These are phyloP conservation scores for Lumbricus terrestris DNA, from an alignment of 2,888 invertebrate species.

Conservation along the genomic window DNA sequence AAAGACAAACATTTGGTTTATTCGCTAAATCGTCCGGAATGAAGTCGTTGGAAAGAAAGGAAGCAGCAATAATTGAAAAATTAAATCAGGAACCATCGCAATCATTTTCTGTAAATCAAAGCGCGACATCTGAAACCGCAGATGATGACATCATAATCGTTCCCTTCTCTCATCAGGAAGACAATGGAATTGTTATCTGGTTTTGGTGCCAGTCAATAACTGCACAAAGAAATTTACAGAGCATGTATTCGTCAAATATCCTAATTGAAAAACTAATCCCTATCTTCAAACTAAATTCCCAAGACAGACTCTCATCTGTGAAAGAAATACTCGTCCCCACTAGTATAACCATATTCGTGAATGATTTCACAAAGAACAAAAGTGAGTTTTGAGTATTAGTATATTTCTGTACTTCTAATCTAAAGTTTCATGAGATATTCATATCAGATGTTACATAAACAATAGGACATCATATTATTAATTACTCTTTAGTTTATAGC, in stretches of 20 bases:
- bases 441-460: too few species aligned
- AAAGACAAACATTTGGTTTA: neutral
- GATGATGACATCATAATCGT: neutral
- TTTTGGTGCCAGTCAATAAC: neutral
- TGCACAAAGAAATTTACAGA: neutral
- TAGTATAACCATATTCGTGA: neutral
- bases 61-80: neutral
- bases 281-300: neutral
- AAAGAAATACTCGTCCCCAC: neutral
- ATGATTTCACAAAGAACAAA: neutral
- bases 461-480: too few species aligned
- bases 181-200: neutral
- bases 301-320: neutral
- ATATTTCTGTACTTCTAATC: too few species aligned
- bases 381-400: neutral
- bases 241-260: neutral
- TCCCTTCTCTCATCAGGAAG: neutral
- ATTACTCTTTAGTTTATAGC: too few species aligned
- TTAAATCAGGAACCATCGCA: neutral
- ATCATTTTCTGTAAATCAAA: neutral
- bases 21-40: neutral
- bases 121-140: neutral
- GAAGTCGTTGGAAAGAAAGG: neutral
- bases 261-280: neutral
- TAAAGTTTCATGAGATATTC: too few species aligned